phyloP scores from a whole-genome alignment of 2,888 invertebrate genomes.

The Rotaria macrura region DNA sequence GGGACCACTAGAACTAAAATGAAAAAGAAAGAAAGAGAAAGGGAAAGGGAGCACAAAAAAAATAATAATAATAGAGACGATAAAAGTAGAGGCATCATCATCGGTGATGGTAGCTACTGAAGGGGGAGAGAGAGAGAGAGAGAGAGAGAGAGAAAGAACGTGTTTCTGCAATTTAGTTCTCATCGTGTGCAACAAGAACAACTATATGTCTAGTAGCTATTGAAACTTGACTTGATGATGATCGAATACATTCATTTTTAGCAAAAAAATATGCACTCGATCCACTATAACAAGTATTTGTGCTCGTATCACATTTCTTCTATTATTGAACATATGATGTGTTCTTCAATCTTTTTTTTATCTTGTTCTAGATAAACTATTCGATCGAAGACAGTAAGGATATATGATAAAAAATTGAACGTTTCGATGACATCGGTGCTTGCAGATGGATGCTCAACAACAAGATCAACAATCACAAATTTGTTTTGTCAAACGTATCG shows the following conservation, averaged over 20 bases:
- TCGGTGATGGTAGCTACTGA: background rate
- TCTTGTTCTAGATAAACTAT: background rate
- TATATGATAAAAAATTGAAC: background rate
- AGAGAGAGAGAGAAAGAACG: background rate
- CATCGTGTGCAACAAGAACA: background rate
- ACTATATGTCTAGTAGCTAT: background rate
- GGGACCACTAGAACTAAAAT: background rate
- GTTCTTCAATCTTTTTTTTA: background rate
- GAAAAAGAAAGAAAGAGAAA: background rate
- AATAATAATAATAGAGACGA: conserved; percentile 4
- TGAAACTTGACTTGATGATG: background rate
- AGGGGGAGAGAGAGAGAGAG: background rate
- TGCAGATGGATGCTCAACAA: background rate
- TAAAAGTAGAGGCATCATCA: background rate
- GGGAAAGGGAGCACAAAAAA: background rate
- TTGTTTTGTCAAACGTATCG: background rate
- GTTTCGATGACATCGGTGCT: background rate
- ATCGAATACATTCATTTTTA: background rate
- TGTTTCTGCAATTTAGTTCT: background rate
- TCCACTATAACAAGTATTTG: background rate
- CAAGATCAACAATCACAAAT: background rate
- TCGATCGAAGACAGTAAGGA: background rate
- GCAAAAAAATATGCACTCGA: background rate
- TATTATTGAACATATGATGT: background rate
- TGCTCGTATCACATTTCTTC: background rate